Percentiles rank a stretch among this genome's conserved stretches.
Conservation (phyloP, 2,888 invertebrate species). For the Sicus ferrugineus region DNA sequence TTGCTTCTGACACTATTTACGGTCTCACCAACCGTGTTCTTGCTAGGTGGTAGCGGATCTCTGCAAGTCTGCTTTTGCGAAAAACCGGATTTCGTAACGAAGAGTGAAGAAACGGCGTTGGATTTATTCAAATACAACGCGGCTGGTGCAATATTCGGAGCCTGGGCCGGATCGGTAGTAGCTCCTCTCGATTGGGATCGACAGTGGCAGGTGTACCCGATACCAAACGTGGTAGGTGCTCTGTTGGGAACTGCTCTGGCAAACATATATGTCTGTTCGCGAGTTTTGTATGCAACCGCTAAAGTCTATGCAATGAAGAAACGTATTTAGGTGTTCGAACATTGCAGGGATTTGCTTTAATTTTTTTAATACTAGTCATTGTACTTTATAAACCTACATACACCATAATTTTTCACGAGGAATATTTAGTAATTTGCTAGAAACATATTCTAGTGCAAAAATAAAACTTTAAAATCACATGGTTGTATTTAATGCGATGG, state of each 20-base stretch:
- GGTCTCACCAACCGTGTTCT: slow-evolving; percentile 61
- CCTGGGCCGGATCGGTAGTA: slow-evolving; percentile 80
- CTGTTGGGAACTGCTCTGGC: slow-evolving; percentile 68
- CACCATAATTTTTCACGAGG: not conserved
- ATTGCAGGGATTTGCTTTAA: not conserved
- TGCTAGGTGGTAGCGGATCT: slow-evolving; percentile 61
- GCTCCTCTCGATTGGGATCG: slow-evolving; percentile 88
- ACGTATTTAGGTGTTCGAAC: slow-evolving; percentile 1
- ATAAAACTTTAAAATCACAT: not conserved
- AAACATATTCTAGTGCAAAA: not conserved
- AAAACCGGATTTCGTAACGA: slow-evolving; percentile 59
- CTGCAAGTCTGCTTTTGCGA: slow-evolving; percentile 64
- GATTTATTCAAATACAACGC: slow-evolving; percentile 63
- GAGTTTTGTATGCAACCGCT: slow-evolving; percentile 58
- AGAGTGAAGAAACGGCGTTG: slow-evolving; percentile 60
- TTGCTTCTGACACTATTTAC: slow-evolving; percentile 60
- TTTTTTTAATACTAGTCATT: not conserved
- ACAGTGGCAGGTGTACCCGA: slow-evolving; percentile 81
- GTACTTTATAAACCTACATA: not conserved
- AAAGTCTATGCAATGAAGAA: slow-evolving; percentile 60
- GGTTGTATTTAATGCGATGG: not conserved
- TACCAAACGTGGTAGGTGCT: slow-evolving; percentile 72
- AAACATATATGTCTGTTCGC: slow-evolving; percentile 64
- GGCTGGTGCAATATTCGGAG: slow-evolving; percentile 69
- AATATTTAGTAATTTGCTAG: not conserved